Base-by-base conservation (phyloP, 2,888 invertebrate genomes). In the Isotomurus palustris region DNA sequence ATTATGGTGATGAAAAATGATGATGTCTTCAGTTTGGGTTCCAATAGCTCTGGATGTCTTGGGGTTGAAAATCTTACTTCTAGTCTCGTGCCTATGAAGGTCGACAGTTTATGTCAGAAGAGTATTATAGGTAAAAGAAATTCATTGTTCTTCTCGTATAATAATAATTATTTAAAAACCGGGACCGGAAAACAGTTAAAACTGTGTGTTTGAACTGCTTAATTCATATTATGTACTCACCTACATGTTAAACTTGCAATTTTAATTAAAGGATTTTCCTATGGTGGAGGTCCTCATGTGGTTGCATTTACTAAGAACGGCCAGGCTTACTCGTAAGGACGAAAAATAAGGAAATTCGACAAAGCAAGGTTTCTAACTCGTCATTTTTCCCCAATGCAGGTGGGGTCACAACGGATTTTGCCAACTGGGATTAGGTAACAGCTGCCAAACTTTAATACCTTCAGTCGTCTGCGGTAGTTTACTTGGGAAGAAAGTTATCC, bases 271-370 rank as follows among this genome's bases (percentile, higher is more conserved):
- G 75, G 74, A 24, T 78, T 83, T 66, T 78, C 80, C 1, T 81
- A 78, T 73, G 82, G 82, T 1, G 79, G 78, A 71, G 81, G 82
- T 10, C 82, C 82, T 8, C 82, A 83, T 72, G 80, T 83, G 2
- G 72, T 83, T 29, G 83, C 81, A 1, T 76, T 79, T 1, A 80
- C 81, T 14, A 73, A 75, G 62, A 76, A 73, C 55, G 83, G 83
- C 24, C 77, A 79, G 64, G 74, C 83, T 2, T 83, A 77, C 72
- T 57, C 58, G 54, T n/a, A n/a, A n/a, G n/a, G n/a, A n/a, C n/a
- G n/a, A 53, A 41, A 27, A 24, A 38, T 47, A 5, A n/a, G n/a
- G n/a, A n/a, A n/a, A n/a, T n/a, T n/a, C n/a, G n/a, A n/a, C n/a
- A n/a, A n/a, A n/a, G n/a, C n/a, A n/a, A n/a, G n/a, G n/a, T n/a